Conservation (phyloP, 2,888 invertebrate species). For the Tetramorium bicarinatum region DNA sequence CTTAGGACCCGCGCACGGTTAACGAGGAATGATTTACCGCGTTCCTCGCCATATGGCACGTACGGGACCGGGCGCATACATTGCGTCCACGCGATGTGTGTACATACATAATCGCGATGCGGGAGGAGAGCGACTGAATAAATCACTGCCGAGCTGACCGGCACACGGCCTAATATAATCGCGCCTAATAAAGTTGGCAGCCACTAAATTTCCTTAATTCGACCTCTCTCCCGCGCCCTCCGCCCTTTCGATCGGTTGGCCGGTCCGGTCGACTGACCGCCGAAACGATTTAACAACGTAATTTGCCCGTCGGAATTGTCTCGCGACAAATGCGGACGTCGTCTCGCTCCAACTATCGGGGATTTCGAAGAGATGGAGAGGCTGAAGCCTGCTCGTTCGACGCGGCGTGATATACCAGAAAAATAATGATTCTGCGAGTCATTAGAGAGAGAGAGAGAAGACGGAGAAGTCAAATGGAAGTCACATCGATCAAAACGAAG, state of each 20-base stretch:
- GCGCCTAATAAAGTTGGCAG: slow-evolving; percentile 77
- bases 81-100: slow-evolving; percentile 24
- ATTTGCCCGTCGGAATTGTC: slow-evolving; percentile 48
- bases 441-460: slow-evolving; percentile 27
- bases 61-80: slow-evolving; percentile 35
- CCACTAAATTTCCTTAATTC: slow-evolving; percentile 75
- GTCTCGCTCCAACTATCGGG: slow-evolving; percentile 3
- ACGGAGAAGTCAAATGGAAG: background rate
- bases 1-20: slow-evolving; percentile 69
- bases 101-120: background rate
- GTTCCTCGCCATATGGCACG: slow-evolving; percentile 73
- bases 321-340: slow-evolving; percentile 32
- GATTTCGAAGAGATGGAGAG: background rate
- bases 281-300: slow-evolving; percentile 68
- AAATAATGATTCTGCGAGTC: slow-evolving; percentile 43
- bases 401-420: slow-evolving; percentile 24
- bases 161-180: slow-evolving; percentile 74
- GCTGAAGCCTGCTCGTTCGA: background rate
- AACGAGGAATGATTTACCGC: slow-evolving; percentile 77
- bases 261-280: slow-evolving; percentile 23
- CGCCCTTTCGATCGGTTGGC: slow-evolving; percentile 31
- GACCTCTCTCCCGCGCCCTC: background rate
- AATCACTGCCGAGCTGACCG: slow-evolving; percentile 66
- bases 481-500: background rate
- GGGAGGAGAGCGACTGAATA: slow-evolving; percentile 62